A percentile compares a stretch with the other conserved stretches of the same genome.
phyloP scores from a whole-genome alignment of 2,113 vertebrate species.

The Donacobius atricapilla region DNA sequence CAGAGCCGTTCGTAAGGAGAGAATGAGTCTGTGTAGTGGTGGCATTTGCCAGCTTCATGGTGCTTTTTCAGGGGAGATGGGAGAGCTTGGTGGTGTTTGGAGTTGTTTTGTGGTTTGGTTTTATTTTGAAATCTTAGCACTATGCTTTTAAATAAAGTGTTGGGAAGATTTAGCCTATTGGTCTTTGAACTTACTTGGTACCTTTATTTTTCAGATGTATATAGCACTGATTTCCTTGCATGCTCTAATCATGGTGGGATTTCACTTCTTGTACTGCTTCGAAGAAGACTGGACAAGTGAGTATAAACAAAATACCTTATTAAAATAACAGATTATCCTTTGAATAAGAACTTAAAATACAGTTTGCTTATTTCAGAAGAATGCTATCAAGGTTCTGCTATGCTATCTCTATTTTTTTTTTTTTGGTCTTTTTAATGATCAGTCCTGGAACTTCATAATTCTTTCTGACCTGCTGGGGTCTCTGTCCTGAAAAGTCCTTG shows the following conservation, averaged over 20 bases:
- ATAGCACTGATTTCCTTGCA: slow-evolving; percentile 96
- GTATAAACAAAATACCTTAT: slow-evolving; percentile 51
- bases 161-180: neutral
- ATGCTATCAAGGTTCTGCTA: neutral
- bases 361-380: neutral
- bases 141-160: neutral
- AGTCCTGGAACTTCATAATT: neutral
- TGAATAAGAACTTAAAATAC: neutral
- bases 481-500: neutral
- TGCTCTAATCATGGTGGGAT: slow-evolving; percentile 89
- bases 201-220: slow-evolving; percentile 89
- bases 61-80: neutral
- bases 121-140: neutral
- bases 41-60: neutral
- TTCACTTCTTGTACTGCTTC: slow-evolving; percentile 95
- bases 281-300: slow-evolving; percentile 97
- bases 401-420: neutral
- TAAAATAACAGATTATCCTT: neutral
- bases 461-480: neutral
- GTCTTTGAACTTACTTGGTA: neutral
- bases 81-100: neutral
- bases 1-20: neutral
- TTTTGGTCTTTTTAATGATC: neutral
- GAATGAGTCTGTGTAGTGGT: neutral
- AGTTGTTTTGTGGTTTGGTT: neutral